Base-by-base conservation (phyloP, 2,888 invertebrate genomes). In the Dione vanillae region DNA sequence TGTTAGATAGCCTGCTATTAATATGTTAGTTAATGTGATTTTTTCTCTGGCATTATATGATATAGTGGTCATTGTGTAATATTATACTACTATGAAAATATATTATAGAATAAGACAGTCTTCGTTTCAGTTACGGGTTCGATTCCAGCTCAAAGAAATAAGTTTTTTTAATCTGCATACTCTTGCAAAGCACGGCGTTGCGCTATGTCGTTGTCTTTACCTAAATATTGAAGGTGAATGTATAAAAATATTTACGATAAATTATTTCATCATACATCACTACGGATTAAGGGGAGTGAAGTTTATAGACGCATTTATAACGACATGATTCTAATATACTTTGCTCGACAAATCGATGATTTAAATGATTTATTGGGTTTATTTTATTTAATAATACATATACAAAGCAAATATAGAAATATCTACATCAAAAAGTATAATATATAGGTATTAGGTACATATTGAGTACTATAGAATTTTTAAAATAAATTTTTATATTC, bases 281-380 rank as follows among this genome's bases (percentile, higher is more conserved):
- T 71, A 68, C 35, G 56, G 67, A 73, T 68, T 56, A 71, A 45
- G 56, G n/a, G 65, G 43, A 56, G 54, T 54, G 61, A 37, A 20
- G 62, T 73, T 68, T 70, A 65, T 65, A 68, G 56, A 71, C 58
- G 62, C 65, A 66, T 73, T 66, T 66, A 68, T 71, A 41, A 68
- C 56, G n/a, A 68, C 70, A 62, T 51, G 62, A 51, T 27, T 54
- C 52, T 47, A 37, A 56, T 56, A 56, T 56, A 40, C 52, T 59
- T 65, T 65, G 51, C 40, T 64, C 43, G 65, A 68, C 61, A 61
- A 65, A 65, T 41, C 43, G 40, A 52, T 59, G 20, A 11, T 59
- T 52, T 52, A 56, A 59, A 52, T 59, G 47, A 51, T 43, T 40
- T 41, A 45, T 20, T 61, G 45, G 67, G 58, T 43, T 70, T 67